phyloP scores from a whole-genome alignment of 2,888 invertebrate genomes.

The Ichneumoninae sp. region DNA sequence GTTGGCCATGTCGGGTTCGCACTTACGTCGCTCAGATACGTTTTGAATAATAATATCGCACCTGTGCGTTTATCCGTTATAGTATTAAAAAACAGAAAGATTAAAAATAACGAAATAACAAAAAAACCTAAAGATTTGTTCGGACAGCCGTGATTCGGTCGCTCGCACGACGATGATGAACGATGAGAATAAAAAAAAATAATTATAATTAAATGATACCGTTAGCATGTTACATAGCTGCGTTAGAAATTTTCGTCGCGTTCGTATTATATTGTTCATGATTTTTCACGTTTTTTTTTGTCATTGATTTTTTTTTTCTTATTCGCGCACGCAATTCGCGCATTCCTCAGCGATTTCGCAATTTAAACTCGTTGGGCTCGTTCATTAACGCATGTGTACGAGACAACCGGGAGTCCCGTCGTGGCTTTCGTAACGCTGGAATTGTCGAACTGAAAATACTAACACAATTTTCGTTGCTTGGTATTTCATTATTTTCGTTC shows the following conservation, averaged over 20 bases:
- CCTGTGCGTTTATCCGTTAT: slow-evolving; percentile 38
- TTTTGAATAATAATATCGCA: slow-evolving; percentile 31
- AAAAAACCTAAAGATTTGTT: slow-evolving; percentile 29
- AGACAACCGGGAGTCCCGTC: background rate
- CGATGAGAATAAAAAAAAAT: background rate
- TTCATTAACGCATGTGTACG: slow-evolving; percentile 15
- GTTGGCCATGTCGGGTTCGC: slow-evolving; percentile 22
- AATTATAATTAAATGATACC: slow-evolving; percentile 8
- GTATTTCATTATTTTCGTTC: slow-evolving; percentile 7
- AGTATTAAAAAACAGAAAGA: slow-evolving; percentile 5
- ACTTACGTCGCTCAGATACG: slow-evolving; percentile 41
- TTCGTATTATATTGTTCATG: background rate
- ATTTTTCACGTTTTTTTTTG: background rate
- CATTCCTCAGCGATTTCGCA: slow-evolving; percentile 44
- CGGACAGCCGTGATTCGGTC: slow-evolving; percentile 31
- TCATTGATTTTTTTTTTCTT: slow-evolving; percentile 22
- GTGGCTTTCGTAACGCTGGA: slow-evolving; percentile 26
- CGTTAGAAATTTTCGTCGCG: slow-evolving; percentile 35
- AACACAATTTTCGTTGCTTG: slow-evolving; percentile 18
- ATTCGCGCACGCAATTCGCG: slow-evolving; percentile 23
- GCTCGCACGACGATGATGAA: slow-evolving; percentile 27
- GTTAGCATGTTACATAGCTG: slow-evolving; percentile 28
- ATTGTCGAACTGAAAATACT: slow-evolving; percentile 40
- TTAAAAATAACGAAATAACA: background rate
- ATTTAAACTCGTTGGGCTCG: slow-evolving; percentile 17